phyloP scores from a whole-genome alignment of 2,113 vertebrate genomes.

The Esox niger region DNA sequence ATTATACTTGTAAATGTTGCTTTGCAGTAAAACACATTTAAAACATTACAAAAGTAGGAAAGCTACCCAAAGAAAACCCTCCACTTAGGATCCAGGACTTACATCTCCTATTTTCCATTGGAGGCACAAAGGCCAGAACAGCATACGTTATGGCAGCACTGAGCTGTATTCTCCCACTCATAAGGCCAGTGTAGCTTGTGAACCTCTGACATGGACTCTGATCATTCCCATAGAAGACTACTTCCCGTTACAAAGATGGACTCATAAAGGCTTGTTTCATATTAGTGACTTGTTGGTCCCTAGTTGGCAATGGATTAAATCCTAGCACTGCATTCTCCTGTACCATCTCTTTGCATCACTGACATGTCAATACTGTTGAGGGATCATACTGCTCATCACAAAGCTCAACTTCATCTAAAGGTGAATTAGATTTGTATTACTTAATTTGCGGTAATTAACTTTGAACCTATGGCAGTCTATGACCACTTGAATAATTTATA shows the following conservation, averaged over 20 bases:
- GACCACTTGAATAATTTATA: too few relatives aligned
- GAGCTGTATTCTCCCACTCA: conserved; percentile 55
- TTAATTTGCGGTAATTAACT: too few relatives aligned
- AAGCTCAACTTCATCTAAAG: neutral
- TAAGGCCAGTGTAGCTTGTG: conserved; percentile 67
- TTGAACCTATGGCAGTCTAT: too few relatives aligned
- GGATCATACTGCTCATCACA: neutral
- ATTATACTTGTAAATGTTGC: too few relatives aligned
- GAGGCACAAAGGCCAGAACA: conserved; percentile 43
- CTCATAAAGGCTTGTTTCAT: neutral
- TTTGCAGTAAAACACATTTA: conserved; percentile 59
- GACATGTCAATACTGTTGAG: neutral
- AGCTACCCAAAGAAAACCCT: conserved; percentile 66
- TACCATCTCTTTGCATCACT: neutral
- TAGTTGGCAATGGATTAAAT: neutral
- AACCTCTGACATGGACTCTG: conserved; percentile 31
- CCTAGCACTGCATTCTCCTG: neutral
- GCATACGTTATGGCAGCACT: conserved; percentile 43
- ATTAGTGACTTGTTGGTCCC: neutral
- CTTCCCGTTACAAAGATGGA: neutral
- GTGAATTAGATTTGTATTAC: too few relatives aligned
- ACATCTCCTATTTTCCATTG: conserved; percentile 66
- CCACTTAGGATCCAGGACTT: conserved; percentile 56
- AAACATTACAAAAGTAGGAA: conserved; percentile 55
- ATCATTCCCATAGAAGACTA: conserved; percentile 29